phyloP scores from a whole-genome alignment of 2,888 invertebrate species.

The Beris chalybata region DNA sequence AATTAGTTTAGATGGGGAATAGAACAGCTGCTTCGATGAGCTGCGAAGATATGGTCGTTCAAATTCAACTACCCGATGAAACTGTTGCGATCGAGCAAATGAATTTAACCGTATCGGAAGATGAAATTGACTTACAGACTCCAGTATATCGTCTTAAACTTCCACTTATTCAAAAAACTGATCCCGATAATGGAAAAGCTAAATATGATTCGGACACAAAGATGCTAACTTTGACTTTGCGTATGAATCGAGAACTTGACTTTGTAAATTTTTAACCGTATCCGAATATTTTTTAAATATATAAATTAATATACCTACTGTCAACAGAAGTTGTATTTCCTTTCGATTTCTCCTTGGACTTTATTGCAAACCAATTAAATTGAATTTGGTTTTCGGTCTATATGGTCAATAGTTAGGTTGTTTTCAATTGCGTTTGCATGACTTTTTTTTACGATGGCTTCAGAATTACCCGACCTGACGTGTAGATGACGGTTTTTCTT shows the following conservation, averaged over 20 bases:
- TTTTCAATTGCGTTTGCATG: too few species aligned
- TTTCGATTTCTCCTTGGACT: too few species aligned
- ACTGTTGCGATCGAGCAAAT: constrained; percentile 66
- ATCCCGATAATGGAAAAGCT: constrained; percentile 80
- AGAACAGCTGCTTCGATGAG: constrained; percentile 78
- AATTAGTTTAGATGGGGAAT: constrained; percentile 68
- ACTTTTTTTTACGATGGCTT: too few species aligned
- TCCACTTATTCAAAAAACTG: constrained; percentile 77
- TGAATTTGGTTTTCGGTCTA: too few species aligned
- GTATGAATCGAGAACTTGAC: constrained; percentile 80
- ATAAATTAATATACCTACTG: background rate
- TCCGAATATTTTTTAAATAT: background rate
- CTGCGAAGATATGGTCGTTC: constrained; percentile 85
- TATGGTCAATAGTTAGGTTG: too few species aligned
- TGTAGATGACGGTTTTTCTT: too few species aligned
- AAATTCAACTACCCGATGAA: constrained; percentile 75
- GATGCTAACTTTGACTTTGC: constrained; percentile 71
- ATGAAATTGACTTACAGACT: constrained; percentile 65
- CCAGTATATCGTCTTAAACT: constrained; percentile 70
- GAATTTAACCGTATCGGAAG: constrained; percentile 68
- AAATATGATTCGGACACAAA: constrained; percentile 71
- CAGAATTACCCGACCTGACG: too few species aligned
- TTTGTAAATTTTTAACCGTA: constrained; percentile 79
- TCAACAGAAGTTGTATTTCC: too few species aligned
- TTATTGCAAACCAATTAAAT: too few species aligned